Conservation (phyloP, 2,113 vertebrate species). For the Glaucidium brasilianum region DNA sequence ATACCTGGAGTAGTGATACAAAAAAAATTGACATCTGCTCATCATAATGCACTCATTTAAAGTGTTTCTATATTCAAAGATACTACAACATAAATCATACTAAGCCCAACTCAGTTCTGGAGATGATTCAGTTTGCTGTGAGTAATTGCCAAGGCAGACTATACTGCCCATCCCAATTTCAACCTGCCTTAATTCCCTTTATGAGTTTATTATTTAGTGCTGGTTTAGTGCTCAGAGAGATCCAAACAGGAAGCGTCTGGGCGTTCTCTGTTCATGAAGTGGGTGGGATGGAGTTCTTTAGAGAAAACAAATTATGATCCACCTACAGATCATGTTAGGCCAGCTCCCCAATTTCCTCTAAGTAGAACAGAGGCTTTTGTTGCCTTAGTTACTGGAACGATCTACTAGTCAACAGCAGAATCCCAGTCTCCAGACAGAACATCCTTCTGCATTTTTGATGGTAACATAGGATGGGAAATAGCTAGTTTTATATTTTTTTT, state of each 20-base stretch:
- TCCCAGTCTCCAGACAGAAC: neutral
- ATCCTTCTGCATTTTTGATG: neutral
- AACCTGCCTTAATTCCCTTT: constrained; percentile 52
- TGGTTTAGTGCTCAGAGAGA: constrained; percentile 26
- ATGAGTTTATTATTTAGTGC: constrained; percentile 56
- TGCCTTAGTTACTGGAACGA: constrained; percentile 41
- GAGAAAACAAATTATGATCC: constrained; percentile 52
- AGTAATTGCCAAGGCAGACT: constrained; percentile 35
- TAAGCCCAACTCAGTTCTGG: constrained; percentile 9
- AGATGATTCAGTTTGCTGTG: constrained; percentile 28
- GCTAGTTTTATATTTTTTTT: neutral
- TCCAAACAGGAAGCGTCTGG: constrained; percentile 57
- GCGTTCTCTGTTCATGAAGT: constrained; percentile 40
- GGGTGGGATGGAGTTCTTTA: constrained; percentile 41
- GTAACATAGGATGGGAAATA: neutral
- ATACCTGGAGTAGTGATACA: neutral
- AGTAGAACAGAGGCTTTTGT: constrained; percentile 22
- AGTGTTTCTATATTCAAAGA: neutral
- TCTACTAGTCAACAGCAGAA: constrained; percentile 38
- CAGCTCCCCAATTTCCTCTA: constrained; percentile 35
- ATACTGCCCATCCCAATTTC: constrained; percentile 1
- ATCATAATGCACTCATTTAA: neutral
- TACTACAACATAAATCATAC: neutral
- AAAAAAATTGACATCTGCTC: neutral
- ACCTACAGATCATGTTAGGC: constrained; percentile 39